A percentile compares a stretch with the other conserved stretches of the same genome.
These are phyloP conservation scores for Popillia japonica DNA, from an alignment of 1,140 invertebrate genomes.

Conservation along the genomic window DNA sequence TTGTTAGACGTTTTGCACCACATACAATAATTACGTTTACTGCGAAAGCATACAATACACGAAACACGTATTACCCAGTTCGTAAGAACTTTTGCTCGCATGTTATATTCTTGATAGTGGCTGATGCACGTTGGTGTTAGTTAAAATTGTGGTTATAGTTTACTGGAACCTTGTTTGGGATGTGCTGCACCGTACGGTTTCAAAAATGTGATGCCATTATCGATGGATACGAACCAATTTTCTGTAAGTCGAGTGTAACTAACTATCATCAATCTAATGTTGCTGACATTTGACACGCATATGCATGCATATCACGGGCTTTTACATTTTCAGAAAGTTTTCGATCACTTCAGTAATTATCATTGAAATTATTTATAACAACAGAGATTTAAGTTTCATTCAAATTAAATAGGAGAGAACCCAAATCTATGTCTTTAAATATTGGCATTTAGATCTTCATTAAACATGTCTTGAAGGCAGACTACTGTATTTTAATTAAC, in stretches of 20 bases:
- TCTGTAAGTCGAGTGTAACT: constrained; percentile 66
- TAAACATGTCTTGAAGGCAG: too few relatives aligned
- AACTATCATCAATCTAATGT: neutral
- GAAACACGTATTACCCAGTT: too few relatives aligned
- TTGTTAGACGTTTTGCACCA: too few relatives aligned
- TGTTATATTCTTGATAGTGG: constrained; percentile 18
- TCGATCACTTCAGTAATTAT: too few relatives aligned
- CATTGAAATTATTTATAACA: too few relatives aligned
- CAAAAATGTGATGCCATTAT: constrained; percentile 89
- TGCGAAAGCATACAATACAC: too few relatives aligned
- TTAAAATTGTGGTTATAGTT: constrained; percentile 65
- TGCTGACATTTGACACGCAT: neutral
- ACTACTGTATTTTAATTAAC: too few relatives aligned
- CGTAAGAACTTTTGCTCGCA: neutral
- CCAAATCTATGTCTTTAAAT: too few relatives aligned
- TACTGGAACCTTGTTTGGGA: constrained; percentile 78
- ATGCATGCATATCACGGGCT: neutral
- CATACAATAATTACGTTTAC: too few relatives aligned
- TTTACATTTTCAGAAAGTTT: neutral
- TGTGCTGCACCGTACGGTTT: constrained; percentile 95
- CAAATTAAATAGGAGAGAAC: too few relatives aligned
- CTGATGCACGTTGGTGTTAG: constrained; percentile 48
- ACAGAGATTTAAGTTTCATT: too few relatives aligned
- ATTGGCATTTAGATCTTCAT: too few relatives aligned
- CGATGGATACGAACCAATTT: constrained; percentile 77